Conservation (phyloP, 2,888 invertebrate species). For the Conus canariensis region DNA sequence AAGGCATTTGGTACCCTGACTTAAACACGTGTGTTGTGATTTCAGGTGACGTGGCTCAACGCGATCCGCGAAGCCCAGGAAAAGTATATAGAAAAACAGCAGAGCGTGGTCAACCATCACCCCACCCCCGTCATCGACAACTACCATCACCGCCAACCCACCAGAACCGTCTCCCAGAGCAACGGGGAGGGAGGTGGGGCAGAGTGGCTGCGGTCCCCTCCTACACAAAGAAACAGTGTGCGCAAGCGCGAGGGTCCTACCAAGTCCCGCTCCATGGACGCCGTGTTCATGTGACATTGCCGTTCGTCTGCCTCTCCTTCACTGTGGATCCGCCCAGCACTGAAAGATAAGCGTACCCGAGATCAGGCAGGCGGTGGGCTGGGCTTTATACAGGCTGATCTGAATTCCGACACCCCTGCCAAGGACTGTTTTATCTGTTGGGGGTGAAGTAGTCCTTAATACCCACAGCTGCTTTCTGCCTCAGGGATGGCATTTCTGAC, state of each 20-base stretch:
- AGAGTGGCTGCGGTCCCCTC: conserved; percentile 3
- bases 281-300: conserved; percentile 60
- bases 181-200: background rate
- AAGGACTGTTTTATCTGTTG: too few species aligned
- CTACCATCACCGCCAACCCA: background rate
- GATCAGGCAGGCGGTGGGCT: too few species aligned
- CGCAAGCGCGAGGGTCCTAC: conserved; percentile 54
- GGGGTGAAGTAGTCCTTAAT: too few species aligned
- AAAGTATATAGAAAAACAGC: conserved; percentile 76
- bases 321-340: background rate
- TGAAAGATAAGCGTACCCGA: too few species aligned
- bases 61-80: conserved; percentile 81
- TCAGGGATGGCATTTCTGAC: too few species aligned
- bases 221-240: conserved; percentile 41
- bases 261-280: conserved; percentile 70
- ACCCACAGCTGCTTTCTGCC: too few species aligned
- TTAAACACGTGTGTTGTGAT: background rate
- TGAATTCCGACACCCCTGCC: too few species aligned
- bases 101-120: background rate
- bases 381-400: too few species aligned
- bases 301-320: background rate
- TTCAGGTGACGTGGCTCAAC: conserved; percentile 80
- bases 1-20: too few species aligned
- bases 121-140: background rate
- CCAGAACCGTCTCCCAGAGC: background rate